Evolutionary conservation across 2,797 vertebrate genomes (phyloP).

Genomic region (Apogon hyalosoma): DNA sequence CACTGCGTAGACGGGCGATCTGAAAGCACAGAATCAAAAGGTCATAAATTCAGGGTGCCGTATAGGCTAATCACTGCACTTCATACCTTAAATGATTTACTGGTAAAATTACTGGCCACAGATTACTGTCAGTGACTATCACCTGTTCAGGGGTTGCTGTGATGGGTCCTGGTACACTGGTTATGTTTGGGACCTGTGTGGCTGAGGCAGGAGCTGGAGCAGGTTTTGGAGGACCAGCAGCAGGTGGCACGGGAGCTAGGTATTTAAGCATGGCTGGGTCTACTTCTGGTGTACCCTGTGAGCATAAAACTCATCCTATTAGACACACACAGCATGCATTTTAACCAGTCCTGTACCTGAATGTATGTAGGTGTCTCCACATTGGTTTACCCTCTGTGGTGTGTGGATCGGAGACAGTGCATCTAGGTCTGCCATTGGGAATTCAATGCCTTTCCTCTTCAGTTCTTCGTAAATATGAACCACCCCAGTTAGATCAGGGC

Average conservation of each 20-base stretch:
- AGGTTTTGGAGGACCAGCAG: slow-evolving; percentile 45
- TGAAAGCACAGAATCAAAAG: slow-evolving; percentile 59
- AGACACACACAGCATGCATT: no score
- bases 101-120: not conserved
- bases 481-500: slow-evolving; percentile 96
- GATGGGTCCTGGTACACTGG: slow-evolving; percentile 86
- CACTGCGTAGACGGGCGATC: slow-evolving; percentile 94
- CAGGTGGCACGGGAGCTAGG: slow-evolving; percentile 76
- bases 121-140: slow-evolving; percentile 6
- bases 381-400: slow-evolving; percentile 91
- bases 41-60: not conserved
- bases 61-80: not conserved
- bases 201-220: slow-evolving; percentile 61
- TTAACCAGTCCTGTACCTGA: not conserved
- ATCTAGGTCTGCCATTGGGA: slow-evolving; percentile 96
- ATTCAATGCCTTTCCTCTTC: slow-evolving; percentile 97
- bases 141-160: slow-evolving; percentile 94
- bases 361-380: not conserved
- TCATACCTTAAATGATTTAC: not conserved
- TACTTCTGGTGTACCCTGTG: slow-evolving; percentile 93
- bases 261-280: slow-evolving; percentile 93
- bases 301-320: not conserved
- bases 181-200: slow-evolving; percentile 81
- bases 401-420: slow-evolving; percentile 98
- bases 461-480: slow-evolving; percentile 98